Conservation (phyloP, 1,140 invertebrate species). For the Sesamia nonagrioides region DNA sequence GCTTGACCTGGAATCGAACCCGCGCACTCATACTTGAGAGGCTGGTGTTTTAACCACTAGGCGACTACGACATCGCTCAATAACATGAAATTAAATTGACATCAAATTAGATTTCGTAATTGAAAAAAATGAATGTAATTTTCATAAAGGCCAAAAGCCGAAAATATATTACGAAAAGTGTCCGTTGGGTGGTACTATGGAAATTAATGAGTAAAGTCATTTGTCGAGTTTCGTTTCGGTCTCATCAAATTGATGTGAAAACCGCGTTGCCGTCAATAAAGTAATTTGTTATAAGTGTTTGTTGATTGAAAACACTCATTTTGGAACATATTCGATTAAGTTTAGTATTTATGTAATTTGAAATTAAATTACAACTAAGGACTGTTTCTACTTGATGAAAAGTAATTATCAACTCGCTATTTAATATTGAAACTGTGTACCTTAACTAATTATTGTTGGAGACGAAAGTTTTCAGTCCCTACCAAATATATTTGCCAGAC, state of each 20-base stretch:
- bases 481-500: too few species aligned
- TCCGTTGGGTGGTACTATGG: constrained; percentile 17
- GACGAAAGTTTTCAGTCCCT: not conserved
- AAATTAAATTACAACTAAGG: constrained; percentile 15
- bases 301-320: constrained; percentile 50
- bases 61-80: too few species aligned
- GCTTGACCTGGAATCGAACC: too few species aligned
- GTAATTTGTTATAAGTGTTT: constrained; percentile 51
- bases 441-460: not conserved
- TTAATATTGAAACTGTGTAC: not conserved
- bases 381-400: constrained; percentile 2
- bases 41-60: too few species aligned
- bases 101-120: not conserved
- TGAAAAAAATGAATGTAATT: constrained; percentile 31
- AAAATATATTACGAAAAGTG: constrained; percentile 38
- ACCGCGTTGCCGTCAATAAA: constrained; percentile 37
- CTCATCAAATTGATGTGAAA: constrained; percentile 49
- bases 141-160: not conserved
- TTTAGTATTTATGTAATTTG: constrained; percentile 20
- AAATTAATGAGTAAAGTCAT: constrained; percentile 49
- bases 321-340: constrained; percentile 32
- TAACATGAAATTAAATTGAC: not conserved
- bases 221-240: constrained; percentile 45
- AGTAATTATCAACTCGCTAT: not conserved
- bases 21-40: too few species aligned